These are phyloP conservation scores for Mycteria americana DNA, from an alignment of 2,797 vertebrate species.

Conservation along the genomic window DNA sequence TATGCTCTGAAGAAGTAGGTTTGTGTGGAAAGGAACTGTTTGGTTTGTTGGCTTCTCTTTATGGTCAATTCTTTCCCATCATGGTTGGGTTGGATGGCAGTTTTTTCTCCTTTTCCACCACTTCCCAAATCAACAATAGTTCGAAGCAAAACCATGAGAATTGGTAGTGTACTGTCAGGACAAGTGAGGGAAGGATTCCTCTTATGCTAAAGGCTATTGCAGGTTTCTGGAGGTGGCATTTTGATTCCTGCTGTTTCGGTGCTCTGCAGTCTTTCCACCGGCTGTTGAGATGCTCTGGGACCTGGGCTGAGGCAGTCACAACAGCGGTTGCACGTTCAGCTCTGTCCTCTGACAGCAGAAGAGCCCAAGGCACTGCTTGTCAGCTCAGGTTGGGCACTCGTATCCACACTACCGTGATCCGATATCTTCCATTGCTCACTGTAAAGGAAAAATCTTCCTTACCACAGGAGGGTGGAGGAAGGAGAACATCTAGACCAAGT, in stretches of 20 bases:
- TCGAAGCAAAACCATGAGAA: neutral
- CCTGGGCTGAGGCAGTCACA: neutral
- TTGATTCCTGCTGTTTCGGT: neutral
- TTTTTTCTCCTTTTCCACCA: neutral
- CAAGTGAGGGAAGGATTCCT: neutral
- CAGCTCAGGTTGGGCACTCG: fast-evolving
- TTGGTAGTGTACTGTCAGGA: neutral
- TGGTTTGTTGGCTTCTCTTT: neutral
- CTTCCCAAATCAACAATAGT: neutral
- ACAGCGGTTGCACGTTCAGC: fast-evolving
- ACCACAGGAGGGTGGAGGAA: neutral
- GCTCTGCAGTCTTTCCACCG: neutral
- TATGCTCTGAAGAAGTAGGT: neutral
- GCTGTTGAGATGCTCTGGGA: neutral
- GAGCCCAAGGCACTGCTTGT: neutral
- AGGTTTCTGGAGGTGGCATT: neutral
- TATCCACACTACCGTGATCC: neutral
- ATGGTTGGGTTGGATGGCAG: neutral
- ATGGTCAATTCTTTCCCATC: neutral
- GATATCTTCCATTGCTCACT: neutral
- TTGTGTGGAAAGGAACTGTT: neutral
- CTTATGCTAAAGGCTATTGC: neutral
- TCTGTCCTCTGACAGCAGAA: neutral
- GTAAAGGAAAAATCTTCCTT: neutral
- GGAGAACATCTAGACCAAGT: neutral